A percentile compares a stretch with the other conserved stretches of the same genome.
phyloP scores from a whole-genome alignment of 2,797 vertebrate genomes.

The Tragopan temminckii region DNA sequence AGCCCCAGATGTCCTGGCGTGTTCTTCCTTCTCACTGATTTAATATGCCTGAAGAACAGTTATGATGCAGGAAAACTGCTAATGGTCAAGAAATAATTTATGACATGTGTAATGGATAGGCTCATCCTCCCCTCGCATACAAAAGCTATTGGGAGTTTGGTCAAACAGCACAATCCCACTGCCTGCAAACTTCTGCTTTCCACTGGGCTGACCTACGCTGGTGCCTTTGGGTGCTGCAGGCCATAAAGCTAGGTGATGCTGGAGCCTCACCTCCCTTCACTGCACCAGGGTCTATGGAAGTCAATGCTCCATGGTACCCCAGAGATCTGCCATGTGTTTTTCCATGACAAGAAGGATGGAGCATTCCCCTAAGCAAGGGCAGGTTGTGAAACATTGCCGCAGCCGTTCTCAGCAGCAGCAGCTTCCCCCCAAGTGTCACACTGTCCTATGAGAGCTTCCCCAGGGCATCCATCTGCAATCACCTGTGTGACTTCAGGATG shows the following conservation, averaged over 20 bases:
- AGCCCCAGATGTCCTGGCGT: conserved; percentile 92
- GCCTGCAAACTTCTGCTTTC: conserved; percentile 18
- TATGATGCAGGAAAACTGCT: conserved; percentile 88
- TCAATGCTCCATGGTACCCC: neutral
- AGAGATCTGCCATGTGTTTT: neutral
- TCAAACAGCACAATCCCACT: conserved; percentile 13
- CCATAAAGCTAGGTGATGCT: neutral
- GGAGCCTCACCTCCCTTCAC: too few species aligned
- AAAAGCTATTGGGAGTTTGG: conserved; percentile 62
- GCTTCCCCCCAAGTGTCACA: conserved; percentile 36
- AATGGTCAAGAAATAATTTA: conserved; percentile 92
- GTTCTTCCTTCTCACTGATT: conserved; percentile 87
- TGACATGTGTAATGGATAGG: conserved; percentile 83
- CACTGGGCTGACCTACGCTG: accelerated
- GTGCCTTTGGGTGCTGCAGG: neutral
- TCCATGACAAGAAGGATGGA: conserved; percentile 18
- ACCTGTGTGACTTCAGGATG: conserved; percentile 40
- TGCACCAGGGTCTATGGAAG: neutral
- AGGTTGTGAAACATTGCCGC: conserved; percentile 54
- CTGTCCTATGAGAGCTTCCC: conserved; percentile 68
- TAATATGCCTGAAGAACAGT: conserved; percentile 90
- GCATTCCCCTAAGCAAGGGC: conserved; percentile 15
- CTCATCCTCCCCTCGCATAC: conserved; percentile 55
- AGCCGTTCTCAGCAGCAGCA: conserved; percentile 71
- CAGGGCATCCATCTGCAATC: conserved; percentile 41